A percentile compares a stretch with the other conserved stretches of the same genome.
phyloP scores from a whole-genome alignment of 2,888 invertebrate genomes.

The Ptychoptera albimana region DNA sequence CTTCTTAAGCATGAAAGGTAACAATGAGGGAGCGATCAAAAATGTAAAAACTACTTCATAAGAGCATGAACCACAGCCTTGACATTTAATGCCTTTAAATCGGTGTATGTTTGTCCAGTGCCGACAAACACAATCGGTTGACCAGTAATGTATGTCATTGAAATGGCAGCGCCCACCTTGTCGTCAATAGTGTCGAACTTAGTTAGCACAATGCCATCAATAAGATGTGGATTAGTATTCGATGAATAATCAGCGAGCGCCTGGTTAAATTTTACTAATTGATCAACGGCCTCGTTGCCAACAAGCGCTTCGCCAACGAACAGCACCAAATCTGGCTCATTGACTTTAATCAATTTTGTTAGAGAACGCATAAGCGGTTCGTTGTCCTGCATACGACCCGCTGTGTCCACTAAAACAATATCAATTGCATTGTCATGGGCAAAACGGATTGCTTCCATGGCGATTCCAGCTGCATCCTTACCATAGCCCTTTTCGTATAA shows the following conservation, averaged over 20 bases:
- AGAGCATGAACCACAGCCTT: slow-evolving; percentile 91
- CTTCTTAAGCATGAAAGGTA: no score
- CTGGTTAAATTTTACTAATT: slow-evolving; percentile 96
- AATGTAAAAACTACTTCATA: slow-evolving; percentile 67
- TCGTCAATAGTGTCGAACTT: slow-evolving; percentile 99
- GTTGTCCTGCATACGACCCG: slow-evolving; percentile 99
- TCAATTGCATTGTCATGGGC: slow-evolving; percentile 72
- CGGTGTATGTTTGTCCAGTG: slow-evolving; percentile 97
- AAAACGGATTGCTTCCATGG: slow-evolving; percentile 87
- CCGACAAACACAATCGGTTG: slow-evolving; percentile 93
- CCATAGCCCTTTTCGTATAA: slow-evolving; percentile 97
- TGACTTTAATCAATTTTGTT: slow-evolving; percentile 92
- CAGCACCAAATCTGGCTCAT: slow-evolving; percentile 94
- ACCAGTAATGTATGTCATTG: slow-evolving; percentile 99
- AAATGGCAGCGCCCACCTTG: slow-evolving; percentile 97
- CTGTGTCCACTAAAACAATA: slow-evolving; percentile 95
- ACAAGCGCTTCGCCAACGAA: slow-evolving; percentile 99
- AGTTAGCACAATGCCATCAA: slow-evolving; percentile 97
- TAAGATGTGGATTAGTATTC: slow-evolving; percentile 67
- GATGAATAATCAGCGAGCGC: slow-evolving; percentile 85
- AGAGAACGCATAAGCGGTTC: slow-evolving; percentile 97
- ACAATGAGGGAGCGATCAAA: no score
- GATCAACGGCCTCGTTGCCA: slow-evolving; percentile 99
- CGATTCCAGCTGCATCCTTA: slow-evolving; percentile 97
- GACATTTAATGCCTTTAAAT: slow-evolving; percentile 90